These are phyloP conservation scores for Gnathonemus longibarbis DNA, from an alignment of 2,113 vertebrate species.

Conservation along the genomic window DNA sequence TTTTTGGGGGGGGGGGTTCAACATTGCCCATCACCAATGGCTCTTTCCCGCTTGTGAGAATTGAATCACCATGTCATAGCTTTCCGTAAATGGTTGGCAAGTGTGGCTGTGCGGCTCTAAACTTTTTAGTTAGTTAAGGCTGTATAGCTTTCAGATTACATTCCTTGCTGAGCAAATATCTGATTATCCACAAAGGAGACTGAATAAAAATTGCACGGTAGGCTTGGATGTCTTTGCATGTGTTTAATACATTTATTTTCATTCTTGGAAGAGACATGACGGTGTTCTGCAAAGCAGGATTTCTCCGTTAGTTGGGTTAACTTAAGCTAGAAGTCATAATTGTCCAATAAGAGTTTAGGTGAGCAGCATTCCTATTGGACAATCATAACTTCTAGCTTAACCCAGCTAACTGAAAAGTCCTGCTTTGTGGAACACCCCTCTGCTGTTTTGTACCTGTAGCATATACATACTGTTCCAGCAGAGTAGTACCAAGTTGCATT, in stretches of 20 bases:
- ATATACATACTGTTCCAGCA: background rate
- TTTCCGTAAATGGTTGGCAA: background rate
- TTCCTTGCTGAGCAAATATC: background rate
- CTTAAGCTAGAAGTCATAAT: background rate
- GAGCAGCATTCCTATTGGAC: background rate
- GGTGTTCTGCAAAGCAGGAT: background rate
- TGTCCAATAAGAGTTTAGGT: background rate
- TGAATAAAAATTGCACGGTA: background rate
- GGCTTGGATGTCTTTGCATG: background rate
- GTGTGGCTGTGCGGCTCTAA: background rate
- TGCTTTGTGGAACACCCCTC: background rate
- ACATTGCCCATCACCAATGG: background rate
- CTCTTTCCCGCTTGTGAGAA: background rate
- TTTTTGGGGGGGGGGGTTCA: background rate
- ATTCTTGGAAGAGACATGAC: background rate
- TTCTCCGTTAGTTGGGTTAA: background rate
- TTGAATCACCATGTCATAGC: background rate
- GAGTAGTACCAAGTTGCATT: background rate
- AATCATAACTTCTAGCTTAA: background rate
- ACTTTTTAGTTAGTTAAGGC: background rate
- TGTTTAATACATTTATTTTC: background rate
- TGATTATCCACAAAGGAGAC: background rate
- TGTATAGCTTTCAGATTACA: background rate
- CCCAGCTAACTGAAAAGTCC: background rate
- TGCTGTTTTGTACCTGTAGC: background rate